Conservation (phyloP, 2,888 invertebrate genomes). For the Oscheius sp. region DNA sequence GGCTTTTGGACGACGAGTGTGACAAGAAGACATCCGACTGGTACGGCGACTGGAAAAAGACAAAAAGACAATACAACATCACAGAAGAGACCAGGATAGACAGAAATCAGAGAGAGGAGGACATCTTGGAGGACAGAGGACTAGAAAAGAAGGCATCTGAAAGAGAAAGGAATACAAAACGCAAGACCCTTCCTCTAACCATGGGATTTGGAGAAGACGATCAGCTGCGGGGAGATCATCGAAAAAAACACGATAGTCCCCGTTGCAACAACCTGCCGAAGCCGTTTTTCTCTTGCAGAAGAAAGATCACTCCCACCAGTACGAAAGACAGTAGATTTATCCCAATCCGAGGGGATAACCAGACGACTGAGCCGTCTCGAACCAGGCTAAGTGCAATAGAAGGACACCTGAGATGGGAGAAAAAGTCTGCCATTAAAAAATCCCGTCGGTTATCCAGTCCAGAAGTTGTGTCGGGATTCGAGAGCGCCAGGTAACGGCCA, state of each 20-base stretch:
- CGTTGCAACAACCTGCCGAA: too few species aligned
- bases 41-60: neutral
- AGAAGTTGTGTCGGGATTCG: neutral
- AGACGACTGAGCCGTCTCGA: too few species aligned
- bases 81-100: neutral
- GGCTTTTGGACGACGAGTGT: neutral
- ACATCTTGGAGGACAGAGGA: neutral
- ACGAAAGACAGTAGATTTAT: too few species aligned
- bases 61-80: neutral
- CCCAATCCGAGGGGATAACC: too few species aligned
- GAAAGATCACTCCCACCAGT: neutral
- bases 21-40: neutral
- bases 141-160: too few species aligned
- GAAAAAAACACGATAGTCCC: neutral
- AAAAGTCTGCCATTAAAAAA: constrained; percentile 5
- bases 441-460: constrained; percentile 7
- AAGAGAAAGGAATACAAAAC: too few species aligned
- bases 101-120: too few species aligned
- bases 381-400: neutral
- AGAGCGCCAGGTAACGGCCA: constrained; percentile 4
- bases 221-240: too few species aligned
- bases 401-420: neutral
- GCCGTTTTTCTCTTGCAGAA: neutral
- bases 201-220: too few species aligned
- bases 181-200: too few species aligned